Evolutionary conservation across 2,113 vertebrate species (phyloP), one percentile per base, ranked within the genome.

Genomic region (Taurulus bubalis): DNA sequence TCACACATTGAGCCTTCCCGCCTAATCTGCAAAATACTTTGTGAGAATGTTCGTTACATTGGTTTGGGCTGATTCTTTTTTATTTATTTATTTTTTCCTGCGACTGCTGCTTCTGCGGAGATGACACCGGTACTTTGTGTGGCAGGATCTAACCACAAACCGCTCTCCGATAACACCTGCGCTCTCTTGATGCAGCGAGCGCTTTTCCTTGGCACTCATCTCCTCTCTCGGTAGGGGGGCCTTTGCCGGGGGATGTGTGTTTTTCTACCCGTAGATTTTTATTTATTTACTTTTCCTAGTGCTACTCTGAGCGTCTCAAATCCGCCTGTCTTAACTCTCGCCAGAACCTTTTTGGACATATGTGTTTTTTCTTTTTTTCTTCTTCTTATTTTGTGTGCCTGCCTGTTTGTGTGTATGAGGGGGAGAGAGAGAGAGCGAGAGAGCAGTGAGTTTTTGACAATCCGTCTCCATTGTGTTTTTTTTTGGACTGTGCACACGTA

Each of bases 21-120:
- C 78, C 82, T 89, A 83, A 89, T 92, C 88, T 86, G 83, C 85
- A 90, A 90, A 91, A 90, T 86, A 79, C 88, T 86, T 75, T 71
- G 85, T 82, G 83, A 91, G 3, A 85, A 59, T 77, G 24, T 85
- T 91, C 82, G 88, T 91, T 89, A 87, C 84, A 81, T 91, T 88
- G 85, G 90, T 51, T 86, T 69, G 85, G 85, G 86, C 89, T 83
- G 86, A 88, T 87, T 87, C 15, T 18, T 51, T n/a, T 22, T 53
- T 53, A 3, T 53, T 53, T 51, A 34, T 3, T 3, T 34, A 1
- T 34, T 34, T 51, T n/a, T 3, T 53, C 87, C 51, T 75, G 30
- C 5, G 60, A 55, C 74, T 71, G 77, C 77, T 81, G 32, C 77
- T 80, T 88, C 73, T 71, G 80, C 24, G 22, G 62, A 73, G 83